Evolutionary conservation across 2,797 vertebrate genomes (phyloP).

Genomic region (Malacoraja senta): DNA sequence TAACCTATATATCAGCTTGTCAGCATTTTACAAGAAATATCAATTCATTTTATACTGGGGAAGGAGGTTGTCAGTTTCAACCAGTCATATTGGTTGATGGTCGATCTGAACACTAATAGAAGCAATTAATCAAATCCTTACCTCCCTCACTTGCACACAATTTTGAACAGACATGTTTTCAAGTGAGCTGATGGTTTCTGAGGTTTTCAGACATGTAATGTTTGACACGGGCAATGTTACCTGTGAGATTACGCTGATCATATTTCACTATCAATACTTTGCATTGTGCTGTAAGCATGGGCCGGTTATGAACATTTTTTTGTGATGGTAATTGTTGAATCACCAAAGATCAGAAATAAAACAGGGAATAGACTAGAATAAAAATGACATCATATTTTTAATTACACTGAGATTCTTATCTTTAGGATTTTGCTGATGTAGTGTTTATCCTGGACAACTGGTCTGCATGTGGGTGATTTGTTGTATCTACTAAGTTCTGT

Average conservation of each 20-base stretch:
- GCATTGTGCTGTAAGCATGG: not conserved
- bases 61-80: not conserved
- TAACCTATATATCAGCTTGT: not conserved
- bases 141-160: not conserved
- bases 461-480: not conserved
- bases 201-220: not conserved
- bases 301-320: not conserved
- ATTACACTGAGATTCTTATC: not conserved
- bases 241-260: not conserved
- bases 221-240: not conserved
- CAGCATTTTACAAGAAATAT: not conserved
- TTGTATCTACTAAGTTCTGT: not conserved
- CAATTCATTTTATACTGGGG: not conserved
- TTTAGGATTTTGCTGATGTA: not conserved
- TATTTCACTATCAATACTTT: not conserved
- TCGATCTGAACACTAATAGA: not conserved
- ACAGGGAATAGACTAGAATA: not conserved
- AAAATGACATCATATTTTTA: not conserved
- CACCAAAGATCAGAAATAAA: not conserved
- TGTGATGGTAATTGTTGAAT: not conserved
- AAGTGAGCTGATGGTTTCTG: not conserved
- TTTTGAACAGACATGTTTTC: not conserved
- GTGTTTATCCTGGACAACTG: not conserved
- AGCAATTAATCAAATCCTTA: not conserved
- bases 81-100: not conserved